Base-by-base conservation (phyloP, 2,113 vertebrate genomes). In the Pavo muticus region DNA sequence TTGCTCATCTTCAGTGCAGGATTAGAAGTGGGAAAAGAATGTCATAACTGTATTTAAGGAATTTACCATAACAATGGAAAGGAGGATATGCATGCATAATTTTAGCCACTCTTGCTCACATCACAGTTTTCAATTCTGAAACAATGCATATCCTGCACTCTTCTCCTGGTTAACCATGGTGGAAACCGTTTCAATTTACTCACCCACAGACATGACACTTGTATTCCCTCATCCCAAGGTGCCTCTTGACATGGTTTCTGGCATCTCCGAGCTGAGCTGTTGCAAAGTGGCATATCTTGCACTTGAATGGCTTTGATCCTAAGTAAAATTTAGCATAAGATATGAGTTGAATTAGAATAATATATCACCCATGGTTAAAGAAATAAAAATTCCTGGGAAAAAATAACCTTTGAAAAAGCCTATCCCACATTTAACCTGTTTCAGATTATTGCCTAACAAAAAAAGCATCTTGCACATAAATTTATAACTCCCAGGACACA, bases 231-330 rank as follows among this genome's bases (percentile, higher is more conserved):
- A 99, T 99, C 96, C 99, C 99, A 88, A 99, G 99, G 97, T 99
- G 99, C 97, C 99, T 99, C 97, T 99, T 99, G 96, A 99, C 99
- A 61, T 99, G 99, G 98, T 99, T 99, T 94, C 99, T 98, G 96
- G 99, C 99, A 89, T 99, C 99, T 94, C 99, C 99, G 73, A 99
- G 98, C 98, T 99, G 99, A 97, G 99, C 99, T 23, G 99, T 99
- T 91, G 99, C 99, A 97, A 99, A 99, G 97, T 99, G 99, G 98
- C 99, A 99, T 98, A 99, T 99, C 97, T 99, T 99, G 97, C 99
- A 99, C 97, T 98, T 99, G 98, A 99, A 99, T 75, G 99, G 99
- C 96, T 99, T 99, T 85, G 99, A 99, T 97, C 99, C 99, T 99
- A 97, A 93, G 97, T 95, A 98, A 97, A 95, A 98, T 97, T 96